A percentile compares a stretch with the other conserved stretches of the same genome.
phyloP scores from a whole-genome alignment of 2,888 invertebrate genomes.

The Strigamia crassipes region DNA sequence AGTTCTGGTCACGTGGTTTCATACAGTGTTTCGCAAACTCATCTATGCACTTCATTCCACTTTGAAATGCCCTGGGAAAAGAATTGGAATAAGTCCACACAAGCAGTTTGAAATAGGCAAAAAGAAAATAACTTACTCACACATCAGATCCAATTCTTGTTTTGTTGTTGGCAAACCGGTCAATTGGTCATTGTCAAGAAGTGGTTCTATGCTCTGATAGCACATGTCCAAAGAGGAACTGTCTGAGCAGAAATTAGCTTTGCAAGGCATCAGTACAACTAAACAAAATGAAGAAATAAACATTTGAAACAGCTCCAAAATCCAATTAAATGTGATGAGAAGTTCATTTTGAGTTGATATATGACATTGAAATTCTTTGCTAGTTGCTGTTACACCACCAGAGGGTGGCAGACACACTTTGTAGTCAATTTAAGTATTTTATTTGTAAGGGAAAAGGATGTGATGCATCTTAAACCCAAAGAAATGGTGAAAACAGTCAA shows the following conservation, averaged over 20 bases:
- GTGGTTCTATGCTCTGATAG: neutral
- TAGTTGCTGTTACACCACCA: neutral
- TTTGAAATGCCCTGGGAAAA: conserved; percentile 3
- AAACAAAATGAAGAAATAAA: neutral
- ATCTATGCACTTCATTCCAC: conserved; percentile 18
- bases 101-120: neutral
- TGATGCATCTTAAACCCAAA: no score
- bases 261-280: neutral
- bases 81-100: neutral
- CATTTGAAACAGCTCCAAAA: neutral
- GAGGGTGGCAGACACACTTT: neutral
- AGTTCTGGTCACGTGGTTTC: neutral
- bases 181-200: neutral
- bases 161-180: conserved; percentile 9
- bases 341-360: neutral
- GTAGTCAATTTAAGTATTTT: neutral
- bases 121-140: conserved; percentile 22
- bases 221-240: neutral
- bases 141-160: neutral
- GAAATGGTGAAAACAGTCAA: neutral
- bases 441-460: no score
- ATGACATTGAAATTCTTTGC: neutral
- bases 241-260: conserved; percentile 23
- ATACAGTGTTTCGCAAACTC: conserved; percentile 24
- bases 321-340: neutral